These are phyloP conservation scores for Glareola pratincola DNA, from an alignment of 2,113 vertebrate species.

Conservation along the genomic window DNA sequence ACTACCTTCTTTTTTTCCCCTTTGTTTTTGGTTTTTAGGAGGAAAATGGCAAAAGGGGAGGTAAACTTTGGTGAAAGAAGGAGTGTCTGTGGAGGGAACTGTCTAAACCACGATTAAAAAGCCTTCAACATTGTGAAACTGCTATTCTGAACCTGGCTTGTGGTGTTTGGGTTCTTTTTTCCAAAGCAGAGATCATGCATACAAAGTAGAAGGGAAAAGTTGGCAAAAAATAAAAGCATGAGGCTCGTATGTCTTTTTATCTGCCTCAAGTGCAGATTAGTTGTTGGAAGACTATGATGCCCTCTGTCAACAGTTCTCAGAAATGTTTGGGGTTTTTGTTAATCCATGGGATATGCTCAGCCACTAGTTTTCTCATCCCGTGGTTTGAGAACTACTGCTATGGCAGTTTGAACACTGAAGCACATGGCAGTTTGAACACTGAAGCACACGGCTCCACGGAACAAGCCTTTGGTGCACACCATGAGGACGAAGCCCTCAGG, in stretches of 20 bases:
- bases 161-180: background rate
- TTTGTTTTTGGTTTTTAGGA: background rate
- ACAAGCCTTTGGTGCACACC: background rate
- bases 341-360: background rate
- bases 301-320: background rate
- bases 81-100: background rate
- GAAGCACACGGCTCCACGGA: background rate
- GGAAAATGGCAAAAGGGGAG: background rate
- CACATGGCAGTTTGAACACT: fast-evolving
- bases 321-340: background rate
- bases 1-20: background rate
- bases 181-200: background rate
- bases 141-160: background rate
- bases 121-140: background rate
- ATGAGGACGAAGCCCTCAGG: fast-evolving
- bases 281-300: background rate
- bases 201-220: background rate
- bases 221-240: background rate
- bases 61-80: background rate
- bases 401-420: fast-evolving
- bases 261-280: background rate
- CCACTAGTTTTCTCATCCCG: background rate
- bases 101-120: background rate
- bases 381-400: background rate
- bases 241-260: background rate